Evolutionary conservation across 2,113 vertebrate species (phyloP).

Genomic region (Cebidichthys violaceus): DNA sequence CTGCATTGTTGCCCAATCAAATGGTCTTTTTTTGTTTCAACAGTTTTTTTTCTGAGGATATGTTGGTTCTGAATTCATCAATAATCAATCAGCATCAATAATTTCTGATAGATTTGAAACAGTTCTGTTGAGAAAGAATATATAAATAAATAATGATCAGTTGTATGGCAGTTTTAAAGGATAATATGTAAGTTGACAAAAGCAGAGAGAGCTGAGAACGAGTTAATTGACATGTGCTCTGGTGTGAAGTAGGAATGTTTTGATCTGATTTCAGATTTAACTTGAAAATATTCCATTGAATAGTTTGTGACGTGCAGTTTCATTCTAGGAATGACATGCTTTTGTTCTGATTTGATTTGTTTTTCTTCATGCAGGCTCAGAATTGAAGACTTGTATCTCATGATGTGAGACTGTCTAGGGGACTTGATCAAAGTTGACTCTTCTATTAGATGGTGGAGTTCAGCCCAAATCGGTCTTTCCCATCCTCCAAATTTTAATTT

Average conservation of each 20-base stretch:
- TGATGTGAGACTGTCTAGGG: not conserved
- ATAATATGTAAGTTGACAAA: not conserved
- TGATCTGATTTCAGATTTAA: not conserved
- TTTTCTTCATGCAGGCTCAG: not conserved
- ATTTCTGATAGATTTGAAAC: not conserved
- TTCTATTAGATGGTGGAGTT: not conserved
- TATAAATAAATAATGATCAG: not conserved
- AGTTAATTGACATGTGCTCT: not conserved
- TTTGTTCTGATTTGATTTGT: not conserved
- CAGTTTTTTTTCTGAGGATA: not conserved
- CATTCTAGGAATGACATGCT: not conserved
- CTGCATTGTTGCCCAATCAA: slow-evolving; percentile 9
- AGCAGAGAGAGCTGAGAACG: not conserved
- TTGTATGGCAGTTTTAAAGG: not conserved
- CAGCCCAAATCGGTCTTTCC: not conserved
- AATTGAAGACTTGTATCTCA: not conserved
- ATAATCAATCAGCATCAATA: not conserved
- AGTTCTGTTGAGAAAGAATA: not conserved
- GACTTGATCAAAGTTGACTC: slow-evolving; percentile 1
- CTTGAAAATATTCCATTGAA: not conserved
- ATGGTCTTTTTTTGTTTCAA: not conserved
- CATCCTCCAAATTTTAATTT: not conserved
- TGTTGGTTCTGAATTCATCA: not conserved
- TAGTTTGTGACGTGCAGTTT: not conserved
- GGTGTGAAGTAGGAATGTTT: not conserved